These are phyloP conservation scores for Ditula angustiorana DNA, from an alignment of 2,888 invertebrate species.

Conservation along the genomic window DNA sequence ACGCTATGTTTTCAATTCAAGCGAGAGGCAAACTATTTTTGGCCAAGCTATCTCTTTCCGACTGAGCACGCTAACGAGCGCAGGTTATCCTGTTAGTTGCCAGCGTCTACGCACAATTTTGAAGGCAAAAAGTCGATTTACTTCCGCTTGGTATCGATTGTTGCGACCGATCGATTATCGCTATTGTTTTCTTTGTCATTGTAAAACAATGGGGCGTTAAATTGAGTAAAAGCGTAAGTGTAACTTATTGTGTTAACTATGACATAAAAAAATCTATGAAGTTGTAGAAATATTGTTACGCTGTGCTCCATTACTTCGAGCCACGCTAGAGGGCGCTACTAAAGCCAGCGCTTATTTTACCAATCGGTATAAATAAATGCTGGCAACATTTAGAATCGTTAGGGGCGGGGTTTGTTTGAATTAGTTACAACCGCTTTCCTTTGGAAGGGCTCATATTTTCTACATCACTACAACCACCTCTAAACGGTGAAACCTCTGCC, in stretches of 20 bases:
- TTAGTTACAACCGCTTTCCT: no score
- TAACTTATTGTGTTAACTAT: background rate
- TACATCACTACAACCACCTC: no score
- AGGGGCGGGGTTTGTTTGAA: no score
- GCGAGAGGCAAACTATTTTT: background rate
- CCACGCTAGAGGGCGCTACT: no score
- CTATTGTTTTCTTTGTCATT: slow-evolving; percentile 20
- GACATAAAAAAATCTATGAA: background rate
- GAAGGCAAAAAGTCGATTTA: slow-evolving; percentile 17
- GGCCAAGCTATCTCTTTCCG: background rate
- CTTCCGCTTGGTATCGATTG: slow-evolving; percentile 27
- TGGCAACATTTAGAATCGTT: no score
- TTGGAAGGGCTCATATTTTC: no score
- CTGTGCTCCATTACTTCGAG: no score
- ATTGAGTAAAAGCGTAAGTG: background rate
- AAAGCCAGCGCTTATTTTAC: no score
- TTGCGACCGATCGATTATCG: slow-evolving; percentile 20
- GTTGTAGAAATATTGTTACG: no score
- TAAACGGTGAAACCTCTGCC: no score
- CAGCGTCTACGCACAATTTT: background rate
- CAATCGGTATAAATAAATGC: no score
- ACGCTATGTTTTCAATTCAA: background rate
- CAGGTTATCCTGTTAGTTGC: slow-evolving; percentile 9
- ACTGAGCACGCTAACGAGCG: background rate
- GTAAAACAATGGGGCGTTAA: slow-evolving; percentile 16